phyloP scores from a whole-genome alignment of 2,113 vertebrate genomes.

The Notarius lentiginosus region DNA sequence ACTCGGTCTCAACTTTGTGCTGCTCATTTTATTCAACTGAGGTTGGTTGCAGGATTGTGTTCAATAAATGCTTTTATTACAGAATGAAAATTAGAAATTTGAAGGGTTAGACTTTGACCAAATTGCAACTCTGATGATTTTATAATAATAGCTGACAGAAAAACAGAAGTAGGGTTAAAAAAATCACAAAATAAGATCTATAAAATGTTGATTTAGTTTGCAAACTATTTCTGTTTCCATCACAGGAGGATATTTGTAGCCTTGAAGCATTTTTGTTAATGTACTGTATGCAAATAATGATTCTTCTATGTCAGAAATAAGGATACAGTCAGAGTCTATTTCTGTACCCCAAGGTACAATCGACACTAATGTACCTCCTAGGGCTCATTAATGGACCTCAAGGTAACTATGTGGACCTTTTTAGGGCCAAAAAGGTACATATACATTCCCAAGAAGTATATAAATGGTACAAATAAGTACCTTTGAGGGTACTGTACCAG shows the following conservation, averaged over 20 bases:
- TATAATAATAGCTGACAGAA: not conserved
- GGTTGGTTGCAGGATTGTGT: not conserved
- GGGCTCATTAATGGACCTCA: too few relatives aligned
- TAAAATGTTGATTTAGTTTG: not conserved
- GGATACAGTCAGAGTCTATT: too few relatives aligned
- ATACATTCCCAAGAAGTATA: too few relatives aligned
- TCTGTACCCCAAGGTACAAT: too few relatives aligned
- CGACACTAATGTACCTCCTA: too few relatives aligned
- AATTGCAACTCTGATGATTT: not conserved
- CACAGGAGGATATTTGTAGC: not conserved
- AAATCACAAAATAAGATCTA: not conserved
- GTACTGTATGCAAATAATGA: not conserved
- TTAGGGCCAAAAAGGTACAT: too few relatives aligned
- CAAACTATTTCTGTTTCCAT: not conserved
- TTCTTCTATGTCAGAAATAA: not conserved
- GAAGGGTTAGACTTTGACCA: not conserved
- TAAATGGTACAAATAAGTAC: too few relatives aligned
- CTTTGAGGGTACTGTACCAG: too few relatives aligned
- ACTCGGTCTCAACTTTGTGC: constrained; percentile 54
- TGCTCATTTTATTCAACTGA: not conserved
- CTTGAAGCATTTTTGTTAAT: not conserved
- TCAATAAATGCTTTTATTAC: not conserved
- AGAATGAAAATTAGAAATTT: not conserved
- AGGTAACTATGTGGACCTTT: too few relatives aligned
- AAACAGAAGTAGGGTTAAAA: not conserved